A percentile compares a stretch with the other conserved stretches of the same genome.
Evolutionary conservation across 2,113 vertebrate genomes (phyloP).

Genomic region (Pituophis catenifer): DNA sequence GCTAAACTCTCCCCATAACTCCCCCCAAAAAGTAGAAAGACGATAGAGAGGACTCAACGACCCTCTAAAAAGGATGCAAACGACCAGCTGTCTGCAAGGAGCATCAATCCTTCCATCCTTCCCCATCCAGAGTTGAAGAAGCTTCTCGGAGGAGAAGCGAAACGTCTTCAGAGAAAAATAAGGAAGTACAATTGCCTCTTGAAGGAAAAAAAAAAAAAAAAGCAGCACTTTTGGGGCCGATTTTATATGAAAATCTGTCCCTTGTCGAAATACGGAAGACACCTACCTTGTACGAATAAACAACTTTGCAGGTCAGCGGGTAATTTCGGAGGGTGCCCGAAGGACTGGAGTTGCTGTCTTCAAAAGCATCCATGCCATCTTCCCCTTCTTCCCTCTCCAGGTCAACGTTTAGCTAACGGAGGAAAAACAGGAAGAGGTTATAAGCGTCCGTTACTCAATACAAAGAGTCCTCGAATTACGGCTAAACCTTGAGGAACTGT

Average conservation of each 20-base stretch:
- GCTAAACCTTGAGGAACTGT: no score
- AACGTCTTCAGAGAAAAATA: no score
- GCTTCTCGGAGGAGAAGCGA: no score
- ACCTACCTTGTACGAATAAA: constrained; percentile 95
- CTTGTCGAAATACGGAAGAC: fast-evolving
- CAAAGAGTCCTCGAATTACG: no score
- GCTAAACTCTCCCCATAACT: not conserved
- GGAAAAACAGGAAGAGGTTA: not conserved
- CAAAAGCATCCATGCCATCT: constrained; percentile 95
- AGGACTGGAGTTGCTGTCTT: constrained; percentile 96
- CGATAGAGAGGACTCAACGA: no score
- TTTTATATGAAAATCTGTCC: fast-evolving
- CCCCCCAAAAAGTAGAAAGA: not conserved
- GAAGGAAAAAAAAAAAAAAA: no score
- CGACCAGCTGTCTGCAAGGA: no score
- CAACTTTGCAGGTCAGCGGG: constrained; percentile 95
- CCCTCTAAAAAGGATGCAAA: no score
- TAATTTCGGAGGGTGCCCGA: constrained; percentile 97
- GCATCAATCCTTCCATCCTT: no score
- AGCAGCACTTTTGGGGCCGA: no score
- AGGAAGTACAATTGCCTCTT: no score
- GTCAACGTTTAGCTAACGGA: constrained; percentile 80
- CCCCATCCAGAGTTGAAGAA: no score
- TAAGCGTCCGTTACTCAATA: not conserved
- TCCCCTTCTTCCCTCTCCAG: constrained; percentile 90